phyloP scores from a whole-genome alignment of 2,888 invertebrate species.

The Coremacera marginata region DNA sequence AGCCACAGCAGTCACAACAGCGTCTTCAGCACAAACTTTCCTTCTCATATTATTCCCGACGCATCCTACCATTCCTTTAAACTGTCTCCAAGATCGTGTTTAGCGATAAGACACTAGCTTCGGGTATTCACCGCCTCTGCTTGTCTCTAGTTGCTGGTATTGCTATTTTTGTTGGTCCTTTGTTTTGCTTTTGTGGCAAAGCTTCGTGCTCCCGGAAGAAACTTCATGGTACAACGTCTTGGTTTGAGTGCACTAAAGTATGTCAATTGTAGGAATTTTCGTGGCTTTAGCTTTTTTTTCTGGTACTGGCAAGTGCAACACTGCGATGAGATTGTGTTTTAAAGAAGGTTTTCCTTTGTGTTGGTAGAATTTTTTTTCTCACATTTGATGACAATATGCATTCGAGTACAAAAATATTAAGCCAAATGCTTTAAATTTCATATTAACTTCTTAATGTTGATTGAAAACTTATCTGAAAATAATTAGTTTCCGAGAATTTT shows the following conservation, averaged over 20 bases:
- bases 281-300: background rate
- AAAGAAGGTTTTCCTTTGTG: background rate
- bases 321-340: background rate
- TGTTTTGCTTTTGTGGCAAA: too few relatives aligned
- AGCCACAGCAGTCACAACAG: too few relatives aligned
- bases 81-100: background rate
- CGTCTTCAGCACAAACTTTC: too few relatives aligned
- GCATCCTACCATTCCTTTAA: background rate
- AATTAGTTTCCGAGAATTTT: too few relatives aligned
- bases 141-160: background rate
- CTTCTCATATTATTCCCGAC: too few relatives aligned
- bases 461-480: too few relatives aligned
- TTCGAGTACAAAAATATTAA: too few relatives aligned
- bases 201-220: too few relatives aligned
- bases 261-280: background rate
- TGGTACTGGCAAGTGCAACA: too few relatives aligned
- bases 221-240: background rate
- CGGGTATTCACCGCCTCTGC: background rate
- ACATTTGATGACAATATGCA: too few relatives aligned
- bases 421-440: too few relatives aligned
- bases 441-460: too few relatives aligned
- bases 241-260: background rate
- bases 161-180: background rate
- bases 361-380: background rate
- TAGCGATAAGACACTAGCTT: background rate